Percentiles rank a stretch among this genome's conserved stretches.
These are phyloP conservation scores for Pseudanteris insignis DNA, from an alignment of 2,888 invertebrate species.

Conservation along the genomic window DNA sequence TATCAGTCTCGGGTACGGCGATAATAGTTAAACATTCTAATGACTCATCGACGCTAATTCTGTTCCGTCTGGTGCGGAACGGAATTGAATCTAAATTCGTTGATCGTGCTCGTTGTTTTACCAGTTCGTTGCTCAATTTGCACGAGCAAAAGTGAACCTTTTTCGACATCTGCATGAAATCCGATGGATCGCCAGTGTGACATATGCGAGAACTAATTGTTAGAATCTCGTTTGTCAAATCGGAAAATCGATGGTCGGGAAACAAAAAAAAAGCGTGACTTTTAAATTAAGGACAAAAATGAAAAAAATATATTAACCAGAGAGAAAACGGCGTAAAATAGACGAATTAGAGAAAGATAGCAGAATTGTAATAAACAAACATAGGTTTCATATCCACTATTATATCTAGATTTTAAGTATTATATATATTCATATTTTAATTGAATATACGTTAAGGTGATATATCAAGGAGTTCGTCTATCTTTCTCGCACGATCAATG, in stretches of 20 bases:
- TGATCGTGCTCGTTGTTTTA: slow-evolving; percentile 30
- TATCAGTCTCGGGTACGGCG: too few species aligned
- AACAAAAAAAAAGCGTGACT: slow-evolving; percentile 20
- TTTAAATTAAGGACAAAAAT: slow-evolving; percentile 10
- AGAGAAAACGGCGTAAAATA: slow-evolving; percentile 6
- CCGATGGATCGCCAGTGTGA: slow-evolving; percentile 19
- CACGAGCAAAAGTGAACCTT: slow-evolving; percentile 29
- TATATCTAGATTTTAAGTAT: too few species aligned
- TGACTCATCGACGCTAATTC: slow-evolving; percentile 30
- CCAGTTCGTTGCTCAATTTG: slow-evolving; percentile 32
- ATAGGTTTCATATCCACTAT: too few species aligned
- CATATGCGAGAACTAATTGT: slow-evolving; percentile 35
- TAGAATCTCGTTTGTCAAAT: slow-evolving; percentile 32
- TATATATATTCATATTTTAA: too few species aligned
- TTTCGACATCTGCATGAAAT: slow-evolving; percentile 30
- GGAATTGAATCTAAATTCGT: slow-evolving; percentile 34
- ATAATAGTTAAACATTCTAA: slow-evolving; percentile 36
- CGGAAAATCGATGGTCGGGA: slow-evolving; percentile 22
- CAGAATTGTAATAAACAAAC: background rate
- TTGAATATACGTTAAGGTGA: too few species aligned
- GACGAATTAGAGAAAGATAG: background rate
- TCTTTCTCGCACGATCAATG: too few species aligned
- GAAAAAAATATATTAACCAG: slow-evolving; percentile 12
- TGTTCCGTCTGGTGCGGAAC: slow-evolving; percentile 14
- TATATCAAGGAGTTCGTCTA: too few species aligned